Base-by-base conservation (phyloP, 1,140 invertebrate genomes). In the Drosophila lacteicornis region DNA sequence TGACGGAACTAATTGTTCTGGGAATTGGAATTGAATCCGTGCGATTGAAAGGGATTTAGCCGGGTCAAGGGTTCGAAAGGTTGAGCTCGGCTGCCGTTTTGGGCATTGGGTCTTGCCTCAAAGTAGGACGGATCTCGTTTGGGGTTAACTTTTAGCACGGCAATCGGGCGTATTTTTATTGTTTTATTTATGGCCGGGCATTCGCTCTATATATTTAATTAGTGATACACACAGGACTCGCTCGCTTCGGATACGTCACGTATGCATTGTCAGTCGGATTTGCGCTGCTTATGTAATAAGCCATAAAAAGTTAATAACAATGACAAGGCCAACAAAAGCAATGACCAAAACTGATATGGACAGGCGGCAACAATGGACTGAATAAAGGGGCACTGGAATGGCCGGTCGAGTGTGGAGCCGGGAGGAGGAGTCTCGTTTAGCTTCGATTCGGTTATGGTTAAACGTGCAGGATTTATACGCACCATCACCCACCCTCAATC, bases 231-330 rank as follows among this genome's bases (percentile, higher is more conserved):
- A 57, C 27, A 59, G 19, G 22, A 17, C 40, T 36, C 3, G 5
- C 36, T 6, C 42, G 12, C 11, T 11, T 8, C 38, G 49, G 80
- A 66, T 73, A 62, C 75, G 84, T 88, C 84, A 87, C 84, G 85
- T 88, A 76, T 71, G 78, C 76, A 73, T 73, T 80, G 84, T 67
- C 70, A 73, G 55, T 51, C 57, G 84, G 85, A 84, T 88, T 87
- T 87, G 58, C 66, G 81, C 66, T 78, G 85, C 85, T 87, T 87
- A 87, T 87, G 78, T 79, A 90, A 87, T 87, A 87, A 87, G 84
- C 84, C 85, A 90, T 87, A 87, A 88, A 87, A 84, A 87, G 84
- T 87, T 87, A 87, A 87, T 87, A 87, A 87, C 84, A 87, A 87
- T 87, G 84, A 84, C 84, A 83, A 78, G 73, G 84, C 25, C 80